Conservation (phyloP, 2,888 invertebrate genomes). For the Hyposoter dolosus region DNA sequence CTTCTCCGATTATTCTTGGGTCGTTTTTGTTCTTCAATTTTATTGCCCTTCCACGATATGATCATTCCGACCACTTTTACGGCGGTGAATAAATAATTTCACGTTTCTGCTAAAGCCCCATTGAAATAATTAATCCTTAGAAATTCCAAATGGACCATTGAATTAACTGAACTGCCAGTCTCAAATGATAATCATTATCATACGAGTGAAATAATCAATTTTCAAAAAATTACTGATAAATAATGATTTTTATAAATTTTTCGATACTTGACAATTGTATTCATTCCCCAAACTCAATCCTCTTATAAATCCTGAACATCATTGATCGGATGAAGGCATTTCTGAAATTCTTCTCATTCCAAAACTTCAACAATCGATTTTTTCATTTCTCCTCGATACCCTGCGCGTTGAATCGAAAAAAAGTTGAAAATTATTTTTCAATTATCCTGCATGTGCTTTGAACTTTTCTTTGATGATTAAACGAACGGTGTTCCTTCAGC, state of each 20-base stretch:
- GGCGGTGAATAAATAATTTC: slow-evolving; percentile 32
- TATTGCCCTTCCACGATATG: background rate
- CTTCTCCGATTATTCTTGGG: slow-evolving; percentile 31
- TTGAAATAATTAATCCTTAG: background rate
- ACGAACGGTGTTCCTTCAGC: no score
- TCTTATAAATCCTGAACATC: background rate
- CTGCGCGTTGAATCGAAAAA: no score
- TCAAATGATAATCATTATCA: background rate
- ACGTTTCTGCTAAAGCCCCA: background rate
- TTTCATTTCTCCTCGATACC: background rate
- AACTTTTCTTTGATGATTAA: no score
- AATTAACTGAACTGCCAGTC: background rate
- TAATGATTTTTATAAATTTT: background rate
- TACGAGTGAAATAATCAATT: background rate
- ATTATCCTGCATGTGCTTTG: no score
- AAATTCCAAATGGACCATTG: background rate
- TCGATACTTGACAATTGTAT: background rate
- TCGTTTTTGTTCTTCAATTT: slow-evolving; percentile 36
- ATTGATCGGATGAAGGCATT: background rate
- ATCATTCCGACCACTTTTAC: background rate
- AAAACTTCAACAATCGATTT: background rate
- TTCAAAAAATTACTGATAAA: background rate
- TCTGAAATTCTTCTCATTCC: background rate
- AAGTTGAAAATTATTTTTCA: no score
- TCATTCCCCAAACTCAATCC: background rate